Evolutionary conservation across 2,113 vertebrate species (phyloP), one percentile per base, ranked within the genome.

Genomic region (Neogobius melanostomus): DNA sequence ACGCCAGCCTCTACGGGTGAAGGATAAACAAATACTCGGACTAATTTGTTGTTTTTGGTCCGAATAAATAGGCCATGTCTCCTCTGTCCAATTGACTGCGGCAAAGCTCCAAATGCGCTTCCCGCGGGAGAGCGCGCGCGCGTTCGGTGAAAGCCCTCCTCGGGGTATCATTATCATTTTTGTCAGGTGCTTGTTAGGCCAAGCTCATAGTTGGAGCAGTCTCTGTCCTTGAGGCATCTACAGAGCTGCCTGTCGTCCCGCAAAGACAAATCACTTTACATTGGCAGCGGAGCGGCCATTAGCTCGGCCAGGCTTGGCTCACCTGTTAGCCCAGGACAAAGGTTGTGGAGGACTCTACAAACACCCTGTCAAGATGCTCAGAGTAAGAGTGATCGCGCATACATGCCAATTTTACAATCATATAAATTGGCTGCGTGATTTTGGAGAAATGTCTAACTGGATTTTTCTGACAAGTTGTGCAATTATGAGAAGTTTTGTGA

Each of bases 131-230:
- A 66, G 67, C 71, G 68, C 66, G 69, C 71, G 61, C 60, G 45
- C 53, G 28, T 36, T 36, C 28, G 7, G 60, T 28, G 45, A 64
- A 73, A 52, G 63, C 67, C 82, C 65, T 72, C 79, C 72, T 65
- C 56, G 73, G 69, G 67, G 81, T 74, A 80, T 85, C 81, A 80
- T 85, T 84, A 80, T 74, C 63, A 83, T 83, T 83, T 83, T 64
- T 80, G 76, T 84, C 86, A 77, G 81, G 76, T 36, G 16, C 77
- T 85, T 73, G 75, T 82, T 85, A 82, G 79, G 61, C 61, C 62
- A 57, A 65, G 79, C 80, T 77, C 74, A 67, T 73, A 28, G 64
- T 62, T 54, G 9, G 47, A 70, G 68, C 74, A 50, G 74, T 71
- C 72, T 72, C 44, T 72, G 84, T 83, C 84, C 83, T 85, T 85